Evolutionary conservation across 2,113 vertebrate genomes (phyloP), one percentile per base, ranked within the genome.

Genomic region (Phrynocephalus versicolor): DNA sequence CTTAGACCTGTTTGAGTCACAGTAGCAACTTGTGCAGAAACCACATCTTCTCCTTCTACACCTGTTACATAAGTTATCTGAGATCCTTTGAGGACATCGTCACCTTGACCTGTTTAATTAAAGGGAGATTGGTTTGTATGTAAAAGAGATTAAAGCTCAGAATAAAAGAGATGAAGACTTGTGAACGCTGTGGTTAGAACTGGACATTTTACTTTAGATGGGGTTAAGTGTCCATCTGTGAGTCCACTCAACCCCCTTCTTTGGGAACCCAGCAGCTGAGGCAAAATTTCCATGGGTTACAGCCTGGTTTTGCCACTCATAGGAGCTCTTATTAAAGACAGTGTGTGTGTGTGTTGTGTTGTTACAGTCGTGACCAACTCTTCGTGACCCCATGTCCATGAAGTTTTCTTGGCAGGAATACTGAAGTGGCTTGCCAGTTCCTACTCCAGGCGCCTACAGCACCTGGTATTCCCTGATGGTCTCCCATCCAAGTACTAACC

Each of bases 1-100:
- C 97, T 95, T 84, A 97, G 93, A 80, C 97, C 95, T 74, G 98
- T 97, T 3, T 96, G 94, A 70, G 94, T 96, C 84, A 98, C 98
- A 74, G 97, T 94, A 27, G 97, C 96, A 89, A 97, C 92, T 73
- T 98, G 98, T 90, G 98, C 97, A 79, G 97, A 97, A 33, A 98
- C 96, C 0, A 97, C 97, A 87, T 99, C 98, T 0, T 99, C 99
- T 79, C 96, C 98, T 7, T 98, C 97, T 37, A 98, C 97, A 8
- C 97, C 93, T 30, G 98, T 95, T 21, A 98, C 96, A 51, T 98
- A 99, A 8, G 96, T 97, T 91, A 98, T 97, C 76, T 97, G 96
- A 1, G 96, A 90, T 35, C 95, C 95, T 91, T 97, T 97, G 62
- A 97, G 95, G 82, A 97, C 95, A 90, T 99, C 98, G 85, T 99